Evolutionary conservation across 2,888 invertebrate genomes (phyloP).

Genomic region (Andrena chrysosceles): DNA sequence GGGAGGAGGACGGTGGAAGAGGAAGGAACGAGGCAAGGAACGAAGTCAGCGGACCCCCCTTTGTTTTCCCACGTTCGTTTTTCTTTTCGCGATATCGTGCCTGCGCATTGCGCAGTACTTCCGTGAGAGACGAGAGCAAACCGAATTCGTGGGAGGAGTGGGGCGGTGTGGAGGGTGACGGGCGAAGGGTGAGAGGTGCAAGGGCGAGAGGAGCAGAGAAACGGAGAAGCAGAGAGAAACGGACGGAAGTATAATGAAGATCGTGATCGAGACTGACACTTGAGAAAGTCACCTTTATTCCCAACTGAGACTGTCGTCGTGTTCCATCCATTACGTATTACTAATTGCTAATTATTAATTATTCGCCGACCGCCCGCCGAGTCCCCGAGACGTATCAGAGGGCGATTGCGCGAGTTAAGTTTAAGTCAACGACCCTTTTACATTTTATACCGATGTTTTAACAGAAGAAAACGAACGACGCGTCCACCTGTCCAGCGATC

Average conservation of each 20-base stretch:
- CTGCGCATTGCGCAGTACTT: constrained; percentile 68
- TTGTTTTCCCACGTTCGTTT: constrained; percentile 26
- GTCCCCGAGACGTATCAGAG: constrained; percentile 2
- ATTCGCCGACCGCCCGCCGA: constrained; percentile 37
- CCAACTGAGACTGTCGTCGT: constrained; percentile 76
- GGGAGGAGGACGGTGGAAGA: not conserved
- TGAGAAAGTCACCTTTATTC: constrained; percentile 75
- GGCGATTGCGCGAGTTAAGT: constrained; percentile 53
- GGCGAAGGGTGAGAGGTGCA: constrained; percentile 34
- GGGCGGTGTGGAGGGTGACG: constrained; percentile 6
- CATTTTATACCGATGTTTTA: constrained; percentile 71
- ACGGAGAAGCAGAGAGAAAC: constrained; percentile 1
- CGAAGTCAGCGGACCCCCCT: not conserved
- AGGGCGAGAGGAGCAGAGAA: constrained; percentile 27
- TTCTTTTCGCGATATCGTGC: constrained; percentile 32
- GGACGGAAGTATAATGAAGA: constrained; percentile 30
- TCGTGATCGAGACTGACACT: constrained; percentile 75
- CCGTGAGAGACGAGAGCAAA: constrained; percentile 43
- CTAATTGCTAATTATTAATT: constrained; percentile 68
- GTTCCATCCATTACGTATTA: constrained; percentile 80
- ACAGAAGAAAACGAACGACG: constrained; percentile 8
- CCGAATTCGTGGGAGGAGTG: constrained; percentile 24
- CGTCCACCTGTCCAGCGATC: constrained; percentile 17
- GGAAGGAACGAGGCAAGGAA: not conserved
- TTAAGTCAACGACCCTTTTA: constrained; percentile 72